These are phyloP conservation scores for Meleagris gallopavo DNA, from an alignment of 2,113 vertebrate species.

Conservation along the genomic window DNA sequence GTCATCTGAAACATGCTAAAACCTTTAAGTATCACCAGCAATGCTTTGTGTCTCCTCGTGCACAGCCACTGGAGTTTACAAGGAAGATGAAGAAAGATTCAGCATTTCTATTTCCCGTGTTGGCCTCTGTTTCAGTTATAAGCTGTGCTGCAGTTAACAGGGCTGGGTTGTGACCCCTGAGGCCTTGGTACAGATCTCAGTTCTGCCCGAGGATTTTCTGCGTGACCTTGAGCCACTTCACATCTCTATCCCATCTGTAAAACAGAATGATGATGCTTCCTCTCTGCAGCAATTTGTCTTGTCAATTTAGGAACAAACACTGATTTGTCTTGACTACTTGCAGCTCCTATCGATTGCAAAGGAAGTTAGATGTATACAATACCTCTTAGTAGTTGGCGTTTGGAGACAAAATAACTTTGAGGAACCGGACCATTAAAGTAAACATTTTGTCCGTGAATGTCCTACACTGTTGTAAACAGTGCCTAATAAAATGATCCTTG, in stretches of 20 bases:
- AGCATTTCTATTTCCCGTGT: accelerated
- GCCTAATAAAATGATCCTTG: not conserved
- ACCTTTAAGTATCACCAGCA: not conserved
- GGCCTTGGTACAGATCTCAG: not conserved
- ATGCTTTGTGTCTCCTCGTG: not conserved
- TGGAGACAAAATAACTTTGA: conserved; percentile 43
- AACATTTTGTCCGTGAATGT: not conserved
- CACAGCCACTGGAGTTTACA: not conserved
- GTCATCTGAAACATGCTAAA: not conserved
- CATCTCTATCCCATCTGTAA: not conserved
- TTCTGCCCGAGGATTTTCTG: not conserved
- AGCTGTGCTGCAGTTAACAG: not conserved
- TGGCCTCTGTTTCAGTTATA: not conserved
- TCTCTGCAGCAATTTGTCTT: not conserved
- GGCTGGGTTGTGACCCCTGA: not conserved
- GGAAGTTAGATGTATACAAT: not conserved
- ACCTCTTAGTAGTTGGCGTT: not conserved
- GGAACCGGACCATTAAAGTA: not conserved
- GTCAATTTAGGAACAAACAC: conserved; percentile 25
- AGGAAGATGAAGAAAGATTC: not conserved
- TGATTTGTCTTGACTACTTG: conserved; percentile 30
- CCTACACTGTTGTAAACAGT: not conserved
- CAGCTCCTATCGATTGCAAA: conserved; percentile 1
- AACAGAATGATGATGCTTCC: conserved; percentile 36
- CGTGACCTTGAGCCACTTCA: conserved; percentile 1